Evolutionary conservation across 35 echinoderm and acorn worm species (phyloP).

Genomic region (Diadema setosum): DNA sequence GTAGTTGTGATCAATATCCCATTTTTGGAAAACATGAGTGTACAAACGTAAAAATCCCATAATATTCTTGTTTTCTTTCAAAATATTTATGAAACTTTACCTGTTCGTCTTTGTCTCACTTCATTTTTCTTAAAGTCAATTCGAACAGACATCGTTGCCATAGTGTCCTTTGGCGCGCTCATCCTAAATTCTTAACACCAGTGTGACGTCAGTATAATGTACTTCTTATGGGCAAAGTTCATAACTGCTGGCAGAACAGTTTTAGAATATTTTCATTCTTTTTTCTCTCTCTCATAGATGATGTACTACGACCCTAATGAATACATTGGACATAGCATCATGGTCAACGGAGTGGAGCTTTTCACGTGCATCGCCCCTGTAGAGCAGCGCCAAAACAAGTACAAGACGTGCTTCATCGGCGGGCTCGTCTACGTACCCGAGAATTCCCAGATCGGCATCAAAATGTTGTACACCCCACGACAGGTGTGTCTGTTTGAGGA

Average conservation of each 20-base stretch:
- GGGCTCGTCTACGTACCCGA: background rate
- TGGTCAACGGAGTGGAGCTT: background rate
- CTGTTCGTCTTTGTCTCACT: too few relatives aligned
- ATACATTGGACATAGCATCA: conserved; percentile 23
- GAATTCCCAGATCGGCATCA: background rate
- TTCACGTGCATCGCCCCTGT: conserved; percentile 41
- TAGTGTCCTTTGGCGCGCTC: too few relatives aligned
- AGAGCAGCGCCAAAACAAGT: background rate
- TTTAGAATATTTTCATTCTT: background rate
- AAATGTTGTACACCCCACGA: background rate
- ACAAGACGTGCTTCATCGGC: conserved; percentile 26
- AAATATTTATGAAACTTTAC: too few relatives aligned
- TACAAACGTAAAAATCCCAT: too few relatives aligned
- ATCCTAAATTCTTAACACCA: too few relatives aligned
- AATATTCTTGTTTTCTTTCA: too few relatives aligned
- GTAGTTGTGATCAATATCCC: too few relatives aligned
- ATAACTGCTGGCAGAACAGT: background rate
- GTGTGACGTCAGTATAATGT: background rate
- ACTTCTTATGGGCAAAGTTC: background rate
- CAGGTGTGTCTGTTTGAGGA: background rate
- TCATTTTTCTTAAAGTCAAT: too few relatives aligned
- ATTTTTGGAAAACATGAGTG: too few relatives aligned
- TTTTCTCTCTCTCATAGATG: background rate
- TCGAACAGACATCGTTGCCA: too few relatives aligned
- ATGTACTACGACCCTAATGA: conserved; percentile 33